Base-by-base conservation (phyloP, 2,797 vertebrate genomes). In the Ambastaia sidthimunki region DNA sequence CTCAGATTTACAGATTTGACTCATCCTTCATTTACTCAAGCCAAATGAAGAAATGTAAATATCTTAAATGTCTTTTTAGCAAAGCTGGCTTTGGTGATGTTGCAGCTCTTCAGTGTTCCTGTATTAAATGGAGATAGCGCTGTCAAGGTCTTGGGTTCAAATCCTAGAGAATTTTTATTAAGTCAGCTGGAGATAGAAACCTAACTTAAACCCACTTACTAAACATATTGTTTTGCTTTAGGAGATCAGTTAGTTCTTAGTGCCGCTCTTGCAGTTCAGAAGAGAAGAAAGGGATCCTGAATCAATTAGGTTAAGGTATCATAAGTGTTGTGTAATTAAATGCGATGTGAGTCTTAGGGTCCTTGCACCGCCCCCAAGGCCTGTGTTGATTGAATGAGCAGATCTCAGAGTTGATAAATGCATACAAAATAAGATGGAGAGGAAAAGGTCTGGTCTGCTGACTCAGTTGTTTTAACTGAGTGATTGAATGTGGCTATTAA, bases 371-470 rank as follows among this genome's bases (percentile, higher is more conserved):
- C 69, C 74, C 55, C 73, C 67, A 68, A 82, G 63, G 65, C 50
- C 75, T 28, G 0, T 55, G 72, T 47, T 79, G 73, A 80, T 81
- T 81, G 66, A 80, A 84, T 81, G 60, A 80, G 73, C 69, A 80
- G 63, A 82, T 84, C 72, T 73, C 2, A 74, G 73, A 55, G 44
- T 67, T 74, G 84, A 83, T 83, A 83, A 84, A 80, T 86, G 31
- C 52, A 78, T 72, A 50, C 19, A 34, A 78, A 74, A 79, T 70
- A 80, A 68, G 31, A 72, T 6, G 13, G 25, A 60, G 18, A 69
- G 67, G 48, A 47, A 71, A 34, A 78, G 68, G 55, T 77, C 66
- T 60, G 70, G 69, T 57, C 54, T n/a, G 54, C 70, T 80, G 76
- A 87, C 82, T 89, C 83, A 62, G 63, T 80, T 71, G 69, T 72